Conservation (phyloP, 2,888 invertebrate species). For the Deilephila elpenor region DNA sequence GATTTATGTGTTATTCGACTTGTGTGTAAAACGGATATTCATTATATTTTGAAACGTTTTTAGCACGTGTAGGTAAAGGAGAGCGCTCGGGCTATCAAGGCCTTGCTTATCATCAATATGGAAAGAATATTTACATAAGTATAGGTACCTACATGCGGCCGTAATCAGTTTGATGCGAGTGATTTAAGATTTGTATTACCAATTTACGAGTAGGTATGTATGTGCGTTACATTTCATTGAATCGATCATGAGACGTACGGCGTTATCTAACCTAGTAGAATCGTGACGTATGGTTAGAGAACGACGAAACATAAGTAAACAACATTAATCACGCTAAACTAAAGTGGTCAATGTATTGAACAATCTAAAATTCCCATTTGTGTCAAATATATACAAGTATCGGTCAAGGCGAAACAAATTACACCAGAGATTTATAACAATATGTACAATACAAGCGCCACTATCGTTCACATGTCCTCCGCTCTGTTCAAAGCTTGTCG, state of each 20-base stretch:
- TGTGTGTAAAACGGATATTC: neutral
- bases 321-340: neutral
- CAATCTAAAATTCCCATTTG: neutral
- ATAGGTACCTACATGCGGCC: neutral
- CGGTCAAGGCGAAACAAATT: neutral
- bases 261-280: constrained; percentile 11
- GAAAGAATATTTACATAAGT: neutral
- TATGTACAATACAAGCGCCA: neutral
- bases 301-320: neutral
- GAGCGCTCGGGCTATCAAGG: neutral
- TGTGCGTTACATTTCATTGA: neutral
- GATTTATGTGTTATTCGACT: neutral
- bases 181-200: neutral
- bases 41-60: neutral
- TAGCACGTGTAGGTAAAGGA: constrained; percentile 4
- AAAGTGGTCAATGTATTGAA: neutral
- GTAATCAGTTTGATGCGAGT: constrained; percentile 6
- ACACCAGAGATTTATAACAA: neutral
- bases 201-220: neutral
- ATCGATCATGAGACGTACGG: neutral
- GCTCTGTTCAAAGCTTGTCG: neutral
- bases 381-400: neutral
- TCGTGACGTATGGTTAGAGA: neutral
- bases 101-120: neutral
- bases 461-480: constrained; percentile 1